Conservation (phyloP, 2,888 invertebrate genomes). For the Gymnoscelis rufifasciata region DNA sequence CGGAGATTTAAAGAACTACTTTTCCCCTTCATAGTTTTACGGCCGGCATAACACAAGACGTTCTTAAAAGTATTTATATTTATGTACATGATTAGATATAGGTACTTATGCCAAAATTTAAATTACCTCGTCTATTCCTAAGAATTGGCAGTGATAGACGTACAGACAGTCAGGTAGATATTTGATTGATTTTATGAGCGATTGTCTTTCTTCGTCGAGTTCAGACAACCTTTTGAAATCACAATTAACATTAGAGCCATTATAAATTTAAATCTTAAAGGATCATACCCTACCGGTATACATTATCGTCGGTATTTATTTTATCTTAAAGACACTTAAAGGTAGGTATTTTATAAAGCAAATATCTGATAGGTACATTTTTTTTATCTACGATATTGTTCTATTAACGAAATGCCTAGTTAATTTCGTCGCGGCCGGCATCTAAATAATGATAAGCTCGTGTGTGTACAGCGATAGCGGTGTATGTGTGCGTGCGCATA, state of each 20-base stretch:
- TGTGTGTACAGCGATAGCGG: constrained; percentile 29
- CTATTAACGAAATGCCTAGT: constrained; percentile 4
- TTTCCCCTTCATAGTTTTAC: too few relatives aligned
- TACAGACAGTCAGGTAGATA: constrained; percentile 9
- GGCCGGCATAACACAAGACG: too few relatives aligned
- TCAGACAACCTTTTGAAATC: constrained; percentile 8
- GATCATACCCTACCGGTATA: neutral
- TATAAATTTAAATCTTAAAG: constrained; percentile 2
- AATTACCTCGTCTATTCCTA: neutral
- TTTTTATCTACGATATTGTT: neutral
- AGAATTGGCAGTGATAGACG: constrained; percentile 13
- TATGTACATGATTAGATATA: neutral
- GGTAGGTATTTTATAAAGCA: too few relatives aligned
- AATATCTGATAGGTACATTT: too few relatives aligned
- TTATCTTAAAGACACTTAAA: too few relatives aligned
- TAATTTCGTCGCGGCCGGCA: constrained; percentile 40
- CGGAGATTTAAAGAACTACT: too few relatives aligned
- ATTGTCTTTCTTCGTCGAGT: constrained; percentile 4
- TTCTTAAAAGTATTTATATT: neutral
- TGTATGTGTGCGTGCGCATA: constrained; percentile 50
- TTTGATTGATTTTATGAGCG: constrained; percentile 10
- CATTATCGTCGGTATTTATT: too few relatives aligned
- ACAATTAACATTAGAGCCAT: constrained; percentile 2
- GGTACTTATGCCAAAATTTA: constrained; percentile 5
- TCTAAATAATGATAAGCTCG: constrained; percentile 41